phyloP scores from a whole-genome alignment of 2,888 invertebrate genomes.

The Synanthedon vespiformis region DNA sequence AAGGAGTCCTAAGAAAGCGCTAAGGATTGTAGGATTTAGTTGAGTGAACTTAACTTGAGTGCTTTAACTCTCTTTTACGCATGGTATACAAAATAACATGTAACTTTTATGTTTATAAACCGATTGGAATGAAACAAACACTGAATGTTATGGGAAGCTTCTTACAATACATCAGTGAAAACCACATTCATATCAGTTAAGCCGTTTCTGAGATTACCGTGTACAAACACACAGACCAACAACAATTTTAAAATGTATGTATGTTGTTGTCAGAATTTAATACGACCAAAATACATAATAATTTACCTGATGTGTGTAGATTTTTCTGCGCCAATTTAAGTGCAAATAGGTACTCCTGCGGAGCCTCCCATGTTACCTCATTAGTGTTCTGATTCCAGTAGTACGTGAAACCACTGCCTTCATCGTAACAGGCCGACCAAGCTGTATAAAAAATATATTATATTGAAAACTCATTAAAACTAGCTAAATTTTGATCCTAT shows the following conservation, averaged over 20 bases:
- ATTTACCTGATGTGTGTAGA: conserved; percentile 35
- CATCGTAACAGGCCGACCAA: conserved; percentile 74
- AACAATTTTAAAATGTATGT: background rate
- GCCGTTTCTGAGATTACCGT: too few species aligned
- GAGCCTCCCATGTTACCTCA: conserved; percentile 74
- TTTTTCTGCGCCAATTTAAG: conserved; percentile 57
- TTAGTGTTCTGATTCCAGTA: conserved; percentile 74
- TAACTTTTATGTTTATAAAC: too few species aligned
- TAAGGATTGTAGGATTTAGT: too few species aligned
- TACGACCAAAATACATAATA: background rate
- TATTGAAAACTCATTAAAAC: background rate
- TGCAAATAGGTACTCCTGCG: conserved; percentile 58
- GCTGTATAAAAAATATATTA: conserved; percentile 25
- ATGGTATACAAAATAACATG: too few species aligned
- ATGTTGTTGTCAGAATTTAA: too few species aligned
- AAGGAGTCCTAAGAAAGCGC: too few species aligned
- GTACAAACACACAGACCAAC: background rate
- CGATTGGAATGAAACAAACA: too few species aligned
- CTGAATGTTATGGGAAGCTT: too few species aligned
- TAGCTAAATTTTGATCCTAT: background rate
- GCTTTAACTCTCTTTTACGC: too few species aligned
- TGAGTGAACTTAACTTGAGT: too few species aligned
- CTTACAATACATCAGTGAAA: too few species aligned
- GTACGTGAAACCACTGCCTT: conserved; percentile 70
- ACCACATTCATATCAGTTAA: too few species aligned